phyloP scores from a whole-genome alignment of 2,113 vertebrate species.

The Plestiodon gilberti region DNA sequence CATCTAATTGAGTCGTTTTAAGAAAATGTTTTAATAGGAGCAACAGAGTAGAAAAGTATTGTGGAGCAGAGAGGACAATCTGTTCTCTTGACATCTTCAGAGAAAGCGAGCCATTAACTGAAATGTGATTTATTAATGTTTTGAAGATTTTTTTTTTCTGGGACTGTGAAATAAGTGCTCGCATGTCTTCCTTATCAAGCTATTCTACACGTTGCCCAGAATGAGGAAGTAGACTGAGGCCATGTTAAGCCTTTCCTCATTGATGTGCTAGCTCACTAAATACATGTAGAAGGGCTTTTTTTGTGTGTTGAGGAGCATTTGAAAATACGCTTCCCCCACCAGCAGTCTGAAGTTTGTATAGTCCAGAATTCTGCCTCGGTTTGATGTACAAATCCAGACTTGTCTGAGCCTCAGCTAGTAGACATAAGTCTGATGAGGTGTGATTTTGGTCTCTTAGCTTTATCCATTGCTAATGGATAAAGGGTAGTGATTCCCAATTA shows the following conservation, averaged over 20 bases:
- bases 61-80: neutral
- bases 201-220: neutral
- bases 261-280: neutral
- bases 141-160: neutral
- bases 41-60: neutral
- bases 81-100: neutral
- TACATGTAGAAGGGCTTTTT: neutral
- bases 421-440: neutral
- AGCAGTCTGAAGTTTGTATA: too few relatives aligned
- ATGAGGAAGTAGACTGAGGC: neutral
- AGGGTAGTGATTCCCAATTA: neutral
- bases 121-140: neutral
- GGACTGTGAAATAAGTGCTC: neutral
- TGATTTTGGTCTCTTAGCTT: neutral
- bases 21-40: neutral
- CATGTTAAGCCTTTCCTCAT: neutral
- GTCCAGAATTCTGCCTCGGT: too few relatives aligned
- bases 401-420: neutral
- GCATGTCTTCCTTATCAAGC: neutral
- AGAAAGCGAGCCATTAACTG: neutral
- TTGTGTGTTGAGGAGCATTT: neutral
- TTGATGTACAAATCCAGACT: neutral
- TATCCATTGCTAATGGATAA: neutral
- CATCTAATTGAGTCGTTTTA: slow-evolving; percentile 2
- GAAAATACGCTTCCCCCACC: too few relatives aligned